Evolutionary conservation across 2,797 vertebrate genomes (phyloP).

Genomic region (Calcarius lapponicus): DNA sequence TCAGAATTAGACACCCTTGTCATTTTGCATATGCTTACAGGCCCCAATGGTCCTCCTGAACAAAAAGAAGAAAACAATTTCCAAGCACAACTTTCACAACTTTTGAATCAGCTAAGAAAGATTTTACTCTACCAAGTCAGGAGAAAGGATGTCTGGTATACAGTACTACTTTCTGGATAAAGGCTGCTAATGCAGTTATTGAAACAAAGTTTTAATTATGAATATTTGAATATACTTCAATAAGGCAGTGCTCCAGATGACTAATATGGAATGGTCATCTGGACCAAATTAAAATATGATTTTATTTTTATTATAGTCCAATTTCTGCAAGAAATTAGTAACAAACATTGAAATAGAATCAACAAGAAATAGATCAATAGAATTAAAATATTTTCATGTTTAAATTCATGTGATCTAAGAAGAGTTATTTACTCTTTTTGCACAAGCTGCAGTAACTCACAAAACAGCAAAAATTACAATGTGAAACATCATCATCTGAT

Average conservation of each 20-base stretch:
- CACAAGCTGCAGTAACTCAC: background rate
- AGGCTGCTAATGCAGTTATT: background rate
- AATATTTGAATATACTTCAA: background rate
- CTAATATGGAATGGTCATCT: background rate
- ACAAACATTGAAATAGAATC: background rate
- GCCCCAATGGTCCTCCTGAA: background rate
- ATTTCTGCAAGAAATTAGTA: background rate
- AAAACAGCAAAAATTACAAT: background rate
- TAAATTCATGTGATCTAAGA: background rate
- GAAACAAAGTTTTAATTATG: background rate
- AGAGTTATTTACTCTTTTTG: background rate
- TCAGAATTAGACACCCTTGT: background rate
- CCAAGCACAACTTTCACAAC: background rate
- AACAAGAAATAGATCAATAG: background rate
- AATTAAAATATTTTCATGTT: background rate
- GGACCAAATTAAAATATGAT: background rate
- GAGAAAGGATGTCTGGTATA: background rate
- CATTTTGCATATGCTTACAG: background rate
- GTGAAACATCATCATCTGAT: background rate
- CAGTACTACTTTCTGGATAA: background rate
- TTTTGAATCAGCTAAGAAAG: background rate
- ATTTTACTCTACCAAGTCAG: background rate
- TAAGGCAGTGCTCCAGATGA: background rate
- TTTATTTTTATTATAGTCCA: background rate
- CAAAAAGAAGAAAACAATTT: background rate